These are phyloP conservation scores for Phacellophora camtschatica DNA, from an alignment of 30 jellyfish, hydroid and myxozoan genomes.

Conservation along the genomic window DNA sequence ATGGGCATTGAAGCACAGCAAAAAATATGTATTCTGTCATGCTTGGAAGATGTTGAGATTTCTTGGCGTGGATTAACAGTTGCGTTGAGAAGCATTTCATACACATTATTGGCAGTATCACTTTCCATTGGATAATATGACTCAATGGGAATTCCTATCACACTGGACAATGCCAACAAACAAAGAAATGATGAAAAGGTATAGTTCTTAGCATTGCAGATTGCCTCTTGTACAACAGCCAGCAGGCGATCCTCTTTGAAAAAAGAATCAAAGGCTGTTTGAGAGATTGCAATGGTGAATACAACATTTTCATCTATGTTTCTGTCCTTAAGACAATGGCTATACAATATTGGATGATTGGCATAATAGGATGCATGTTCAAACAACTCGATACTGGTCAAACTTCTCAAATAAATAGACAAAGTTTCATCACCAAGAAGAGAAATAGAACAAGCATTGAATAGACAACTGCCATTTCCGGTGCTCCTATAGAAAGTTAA, in stretches of 20 bases:
- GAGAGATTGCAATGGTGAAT: background rate
- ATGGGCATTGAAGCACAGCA: constrained; percentile 12
- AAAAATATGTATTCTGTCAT: background rate
- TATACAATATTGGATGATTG: constrained; percentile 5
- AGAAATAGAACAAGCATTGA: constrained; percentile 27
- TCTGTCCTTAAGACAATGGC: background rate
- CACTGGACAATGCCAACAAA: constrained; percentile 9
- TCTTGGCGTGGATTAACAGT: background rate
- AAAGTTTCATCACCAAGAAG: constrained; percentile 26
- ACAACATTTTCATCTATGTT: background rate
- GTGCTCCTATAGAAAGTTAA: constrained; percentile 8
- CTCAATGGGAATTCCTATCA: background rate
- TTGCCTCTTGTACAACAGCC: constrained; percentile 21
- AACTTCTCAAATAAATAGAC: background rate
- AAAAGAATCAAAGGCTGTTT: background rate
- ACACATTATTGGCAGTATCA: background rate
- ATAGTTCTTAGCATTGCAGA: background rate
- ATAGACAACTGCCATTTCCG: constrained; percentile 39
- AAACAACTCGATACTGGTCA: constrained; percentile 44
- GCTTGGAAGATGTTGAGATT: background rate
- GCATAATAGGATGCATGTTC: background rate
- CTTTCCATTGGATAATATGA: constrained; percentile 6
- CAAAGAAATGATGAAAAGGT: constrained; percentile 31
- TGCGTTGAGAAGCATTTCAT: background rate
- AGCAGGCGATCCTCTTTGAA: background rate